Percentiles rank a stretch among this genome's conserved stretches.
Conservation (phyloP, 1,140 invertebrate species). For the Platyura marginata region DNA sequence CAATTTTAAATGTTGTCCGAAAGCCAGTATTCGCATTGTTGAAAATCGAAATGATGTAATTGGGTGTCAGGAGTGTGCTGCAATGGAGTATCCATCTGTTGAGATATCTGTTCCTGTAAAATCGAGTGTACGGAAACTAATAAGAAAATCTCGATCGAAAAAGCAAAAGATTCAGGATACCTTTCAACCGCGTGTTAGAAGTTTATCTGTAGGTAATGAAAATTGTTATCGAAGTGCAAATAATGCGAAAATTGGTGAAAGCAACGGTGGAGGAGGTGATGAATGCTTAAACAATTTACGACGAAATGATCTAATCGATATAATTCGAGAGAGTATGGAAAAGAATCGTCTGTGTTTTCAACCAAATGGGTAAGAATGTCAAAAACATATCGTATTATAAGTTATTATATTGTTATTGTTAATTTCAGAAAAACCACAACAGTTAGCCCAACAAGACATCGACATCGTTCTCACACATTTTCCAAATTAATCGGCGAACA, state of each 20-base stretch:
- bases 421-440: slow-evolving; percentile 13
- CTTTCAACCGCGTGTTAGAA: slow-evolving; percentile 19
- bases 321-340: slow-evolving; percentile 81
- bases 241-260: neutral
- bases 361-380: slow-evolving; percentile 40
- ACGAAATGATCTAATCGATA: slow-evolving; percentile 62
- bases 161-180: slow-evolving; percentile 13
- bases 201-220: slow-evolving; percentile 23
- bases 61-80: neutral
- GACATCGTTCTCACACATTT: slow-evolving; percentile 21
- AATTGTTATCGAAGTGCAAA: slow-evolving; percentile 7
- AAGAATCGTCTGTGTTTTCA: slow-evolving; percentile 74
- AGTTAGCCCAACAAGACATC: slow-evolving; percentile 22
- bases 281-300: slow-evolving; percentile 42
- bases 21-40: neutral
- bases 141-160: slow-evolving; percentile 5
- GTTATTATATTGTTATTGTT: neutral
- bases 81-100: neutral
- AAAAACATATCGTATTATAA: neutral
- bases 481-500: slow-evolving; percentile 23
- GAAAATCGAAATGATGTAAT: slow-evolving; percentile 2
- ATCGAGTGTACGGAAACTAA: slow-evolving; percentile 1
- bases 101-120: neutral
- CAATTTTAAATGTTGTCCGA: slow-evolving; percentile 13
- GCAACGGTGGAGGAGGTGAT: slow-evolving; percentile 4